These are phyloP conservation scores for Phallusia fumigata DNA, from an alignment of 23 tunicate genomes.

Conservation along the genomic window DNA sequence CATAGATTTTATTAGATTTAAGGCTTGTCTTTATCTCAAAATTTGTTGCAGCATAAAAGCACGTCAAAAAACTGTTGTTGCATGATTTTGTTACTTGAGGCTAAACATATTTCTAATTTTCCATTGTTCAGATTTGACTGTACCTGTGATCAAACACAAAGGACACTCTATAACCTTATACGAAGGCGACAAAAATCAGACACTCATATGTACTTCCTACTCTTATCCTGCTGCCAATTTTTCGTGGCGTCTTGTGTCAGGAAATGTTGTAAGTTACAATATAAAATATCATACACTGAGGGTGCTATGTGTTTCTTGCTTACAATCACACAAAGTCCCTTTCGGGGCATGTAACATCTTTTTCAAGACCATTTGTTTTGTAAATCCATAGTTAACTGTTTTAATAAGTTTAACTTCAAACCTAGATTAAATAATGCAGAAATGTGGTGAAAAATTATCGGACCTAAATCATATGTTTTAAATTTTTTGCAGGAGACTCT, in stretches of 20 bases:
- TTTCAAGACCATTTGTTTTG: not conserved
- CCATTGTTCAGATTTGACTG: conserved; percentile 16
- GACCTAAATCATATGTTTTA: not conserved
- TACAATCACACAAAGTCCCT: too few relatives aligned
- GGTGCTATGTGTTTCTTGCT: too few relatives aligned
- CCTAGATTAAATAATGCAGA: too few relatives aligned
- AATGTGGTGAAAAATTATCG: too few relatives aligned
- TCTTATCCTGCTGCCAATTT: conserved; percentile 14
- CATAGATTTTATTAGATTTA: too few relatives aligned
- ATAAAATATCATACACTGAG: too few relatives aligned
- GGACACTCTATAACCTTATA: conserved; percentile 15
- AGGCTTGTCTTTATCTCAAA: too few relatives aligned
- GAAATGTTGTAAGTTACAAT: conserved; percentile 7
- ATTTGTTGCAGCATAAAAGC: too few relatives aligned
- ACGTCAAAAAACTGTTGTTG: too few relatives aligned
- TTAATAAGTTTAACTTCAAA: not conserved
- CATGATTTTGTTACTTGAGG: too few relatives aligned
- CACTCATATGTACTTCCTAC: conserved; percentile 4
- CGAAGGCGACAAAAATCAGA: not conserved
- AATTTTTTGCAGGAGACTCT: not conserved
- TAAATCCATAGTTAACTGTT: not conserved
- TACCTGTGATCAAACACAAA: conserved; percentile 14
- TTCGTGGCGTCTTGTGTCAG: conserved; percentile 5
- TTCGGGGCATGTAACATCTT: too few relatives aligned
- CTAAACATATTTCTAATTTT: too few relatives aligned